Evolutionary conservation across 2,797 vertebrate species (phyloP).

Genomic region (Synanceia verrucosa): DNA sequence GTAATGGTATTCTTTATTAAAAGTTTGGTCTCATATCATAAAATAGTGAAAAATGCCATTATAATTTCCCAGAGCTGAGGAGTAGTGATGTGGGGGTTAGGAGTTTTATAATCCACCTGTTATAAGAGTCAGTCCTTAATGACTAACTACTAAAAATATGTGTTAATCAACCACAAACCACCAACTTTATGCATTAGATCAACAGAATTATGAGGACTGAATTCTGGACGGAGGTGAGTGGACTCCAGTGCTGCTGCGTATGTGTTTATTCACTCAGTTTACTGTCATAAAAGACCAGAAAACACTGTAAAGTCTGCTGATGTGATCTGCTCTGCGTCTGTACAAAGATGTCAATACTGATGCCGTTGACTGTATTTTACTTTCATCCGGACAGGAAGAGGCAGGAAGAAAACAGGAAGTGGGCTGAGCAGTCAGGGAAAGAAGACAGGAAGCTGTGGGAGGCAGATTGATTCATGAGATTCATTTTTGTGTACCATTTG

Average conservation of each 20-base stretch:
- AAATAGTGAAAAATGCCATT: background rate
- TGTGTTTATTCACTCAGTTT: no score
- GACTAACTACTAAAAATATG: no score
- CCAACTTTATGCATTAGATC: no score
- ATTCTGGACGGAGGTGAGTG: no score
- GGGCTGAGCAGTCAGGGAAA: background rate
- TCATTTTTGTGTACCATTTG: background rate
- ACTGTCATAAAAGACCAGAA: background rate
- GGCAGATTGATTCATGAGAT: constrained; percentile 14
- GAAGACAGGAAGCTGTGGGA: background rate
- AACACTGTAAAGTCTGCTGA: background rate
- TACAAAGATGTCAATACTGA: background rate
- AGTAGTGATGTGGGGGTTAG: no score
- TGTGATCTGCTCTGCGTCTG: background rate
- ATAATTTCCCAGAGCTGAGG: background rate
- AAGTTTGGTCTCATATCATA: background rate
- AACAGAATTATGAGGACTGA: no score
- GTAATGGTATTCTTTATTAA: background rate
- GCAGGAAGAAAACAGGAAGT: background rate
- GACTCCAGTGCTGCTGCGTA: no score
- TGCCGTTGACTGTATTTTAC: background rate
- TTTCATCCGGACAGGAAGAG: background rate
- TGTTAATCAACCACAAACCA: no score
- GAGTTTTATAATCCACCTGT: no score
- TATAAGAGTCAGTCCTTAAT: no score